Conservation (phyloP, 2,888 invertebrate genomes). For the Odontocolon sp. region DNA sequence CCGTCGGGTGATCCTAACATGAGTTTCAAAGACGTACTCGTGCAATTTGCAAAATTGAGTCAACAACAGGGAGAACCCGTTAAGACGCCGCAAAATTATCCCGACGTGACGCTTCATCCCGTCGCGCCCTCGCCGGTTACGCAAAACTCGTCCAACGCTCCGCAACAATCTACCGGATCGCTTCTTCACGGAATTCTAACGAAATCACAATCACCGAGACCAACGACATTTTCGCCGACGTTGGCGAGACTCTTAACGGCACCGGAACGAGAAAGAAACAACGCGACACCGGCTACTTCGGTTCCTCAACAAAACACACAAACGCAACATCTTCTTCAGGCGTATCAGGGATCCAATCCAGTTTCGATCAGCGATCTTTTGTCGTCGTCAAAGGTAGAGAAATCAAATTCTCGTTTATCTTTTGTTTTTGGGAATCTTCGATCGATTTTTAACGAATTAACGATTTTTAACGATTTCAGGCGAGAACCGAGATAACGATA, state of each 20-base stretch:
- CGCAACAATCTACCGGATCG: conserved; percentile 82
- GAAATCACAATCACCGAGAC: conserved; percentile 82
- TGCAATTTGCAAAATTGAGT: conserved; percentile 87
- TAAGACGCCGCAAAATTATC: conserved; percentile 86
- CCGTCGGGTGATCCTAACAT: conserved; percentile 77
- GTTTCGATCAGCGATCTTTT: conserved; percentile 82
- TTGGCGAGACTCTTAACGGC: conserved; percentile 91
- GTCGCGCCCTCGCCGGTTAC: conserved; percentile 82
- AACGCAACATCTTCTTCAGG: conserved; percentile 76
- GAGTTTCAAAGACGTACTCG: conserved; percentile 89
- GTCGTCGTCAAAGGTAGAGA: conserved; percentile 81
- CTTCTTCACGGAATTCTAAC: conserved; percentile 90
- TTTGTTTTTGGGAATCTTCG: too few relatives aligned
- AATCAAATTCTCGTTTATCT: too few relatives aligned
- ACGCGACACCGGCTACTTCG: conserved; percentile 69
- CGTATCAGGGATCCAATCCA: conserved; percentile 77
- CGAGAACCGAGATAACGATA: conserved; percentile 85
- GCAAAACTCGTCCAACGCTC: conserved; percentile 78
- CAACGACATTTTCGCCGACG: conserved; percentile 89
- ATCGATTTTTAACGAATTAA: not conserved
- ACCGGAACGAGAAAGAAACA: conserved; percentile 80
- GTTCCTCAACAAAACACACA: conserved; percentile 71
- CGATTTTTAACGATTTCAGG: conserved; percentile 80
- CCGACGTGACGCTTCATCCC: conserved; percentile 90
- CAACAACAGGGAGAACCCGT: conserved; percentile 80